Evolutionary conservation across 1,140 invertebrate genomes (phyloP), one percentile per base, ranked within the genome.

Genomic region (Euglossa dilemma): DNA sequence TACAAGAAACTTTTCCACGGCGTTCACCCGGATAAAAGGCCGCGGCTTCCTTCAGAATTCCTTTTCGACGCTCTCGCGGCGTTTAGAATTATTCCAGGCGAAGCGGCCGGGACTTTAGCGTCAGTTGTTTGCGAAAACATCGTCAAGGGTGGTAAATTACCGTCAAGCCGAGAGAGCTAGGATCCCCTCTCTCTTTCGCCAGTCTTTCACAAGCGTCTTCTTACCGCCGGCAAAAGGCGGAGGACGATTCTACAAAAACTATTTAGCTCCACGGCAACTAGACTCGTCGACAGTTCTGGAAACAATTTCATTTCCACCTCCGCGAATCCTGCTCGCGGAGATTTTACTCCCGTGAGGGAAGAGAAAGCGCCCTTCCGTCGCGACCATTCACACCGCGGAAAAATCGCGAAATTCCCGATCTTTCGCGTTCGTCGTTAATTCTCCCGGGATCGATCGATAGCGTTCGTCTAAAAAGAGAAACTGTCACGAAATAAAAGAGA

Each of bases 121-220:
- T 43, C 54, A 57, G 54, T 57, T 73, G 71, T 73, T 57, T 56
- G 70, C 70, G 70, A 73, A 57, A 73, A 73, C 71, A 73, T 73
- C 71, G 28, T 73, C 71, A 43, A 73, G 54, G 71, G 54, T 57
- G 71, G 71, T 45, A 73, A 73, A 73, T 73, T 73, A 73, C 71
- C 52, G 28, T 72, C 70, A 45, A 20, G 20, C 11, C 23, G n/a
- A 59, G 70, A 72, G 52, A 36, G 70, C 54, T 57, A 45, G 54
- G 54, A 73, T 72, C 70, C 20, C 70, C 43, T 18, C 20, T 36
- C 18, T 8, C 3, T 8, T 8, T 16, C 16, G 6, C 2, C 45
- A 73, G 36, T 73, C 71, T 57, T 43, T 73, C 36, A 57, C 28
- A 57, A 57, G 45, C 71, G 20, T 57, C 71, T 73, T 56, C 56